Base-by-base conservation (phyloP, 2,113 vertebrate genomes). In the Fulmarus glacialis region DNA sequence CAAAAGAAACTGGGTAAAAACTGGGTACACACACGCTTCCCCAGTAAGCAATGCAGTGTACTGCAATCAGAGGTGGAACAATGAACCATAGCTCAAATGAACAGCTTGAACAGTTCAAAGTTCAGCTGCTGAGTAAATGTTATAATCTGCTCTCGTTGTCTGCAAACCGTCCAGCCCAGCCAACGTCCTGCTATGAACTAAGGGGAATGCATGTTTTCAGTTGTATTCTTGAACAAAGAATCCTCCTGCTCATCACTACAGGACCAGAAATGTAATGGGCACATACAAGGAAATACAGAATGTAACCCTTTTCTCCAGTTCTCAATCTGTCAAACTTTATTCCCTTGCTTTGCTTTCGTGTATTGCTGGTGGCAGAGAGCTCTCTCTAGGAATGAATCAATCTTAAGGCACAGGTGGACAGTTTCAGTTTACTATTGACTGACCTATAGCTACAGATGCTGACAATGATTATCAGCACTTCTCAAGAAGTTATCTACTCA, bases 61-160 rank as follows among this genome's bases (percentile, higher is more conserved):
- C 59, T 73, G 68, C 67, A 53, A 19, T n/a, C 74, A 66, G 89
- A 45, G 67, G 34, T 10, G 6, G 50, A 82, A 70, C 59, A 81
- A 62, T 0, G 7, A 95, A 53, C 42, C 13, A 34, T 6, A 26
- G 63, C 78, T 67, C 52, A 38, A 36, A 82, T 4, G 26, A 95
- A 90, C 79, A 95, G 85, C 90, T 59, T 48, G 38, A 94, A 38
- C 52, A 74, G 96, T 74, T 93, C 97, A 89, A 96, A 96, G 96
- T 89, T 96, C 97, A 75, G 81, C 87, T 93, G 81, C 89, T 93
- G 87, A 60, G 83, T 87, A 97, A 94, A 96, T 36, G 80, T 71
- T 87, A 45, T 66, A 15, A 84, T 19, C 77, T 93, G 87, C 56
- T 89, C 87, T 62, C 5, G 0, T 6, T 24, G 53, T 29, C 87